Evolutionary conservation across 2,888 invertebrate genomes (phyloP).

Genomic region (Agrenia bidenticulata): DNA sequence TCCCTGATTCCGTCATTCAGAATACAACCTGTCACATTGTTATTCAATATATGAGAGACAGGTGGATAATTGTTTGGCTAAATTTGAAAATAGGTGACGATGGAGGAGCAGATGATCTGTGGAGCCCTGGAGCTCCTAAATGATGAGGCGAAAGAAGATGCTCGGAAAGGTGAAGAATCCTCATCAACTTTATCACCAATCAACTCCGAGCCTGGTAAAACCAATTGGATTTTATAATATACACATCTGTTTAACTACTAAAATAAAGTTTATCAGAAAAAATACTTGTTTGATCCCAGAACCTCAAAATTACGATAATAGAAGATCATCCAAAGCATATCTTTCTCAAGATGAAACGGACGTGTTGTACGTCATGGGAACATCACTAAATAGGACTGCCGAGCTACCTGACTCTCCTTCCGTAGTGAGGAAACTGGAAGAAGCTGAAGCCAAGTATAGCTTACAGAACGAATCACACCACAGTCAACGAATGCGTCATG

Average conservation of each 20-base stretch:
- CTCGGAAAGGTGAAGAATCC: constrained; percentile 66
- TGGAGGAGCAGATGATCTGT: constrained; percentile 94
- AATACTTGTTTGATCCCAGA: constrained; percentile 15
- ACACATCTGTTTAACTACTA: background rate
- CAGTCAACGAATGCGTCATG: constrained; percentile 13
- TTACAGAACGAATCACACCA: constrained; percentile 35
- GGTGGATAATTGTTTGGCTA: background rate
- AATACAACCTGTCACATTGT: too few relatives aligned
- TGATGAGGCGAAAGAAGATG: constrained; percentile 91
- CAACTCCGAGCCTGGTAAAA: constrained; percentile 53
- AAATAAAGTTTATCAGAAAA: background rate
- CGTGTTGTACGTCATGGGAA: constrained; percentile 51
- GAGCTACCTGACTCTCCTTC: constrained; percentile 50
- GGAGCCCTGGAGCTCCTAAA: constrained; percentile 88
- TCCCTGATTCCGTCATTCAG: too few relatives aligned
- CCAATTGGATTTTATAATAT: background rate
- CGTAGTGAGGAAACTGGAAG: constrained; percentile 42
- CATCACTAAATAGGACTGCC: constrained; percentile 44
- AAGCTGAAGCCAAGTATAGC: constrained; percentile 38
- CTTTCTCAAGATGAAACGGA: constrained; percentile 52
- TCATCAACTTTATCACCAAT: constrained; percentile 54
- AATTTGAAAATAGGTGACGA: constrained; percentile 68
- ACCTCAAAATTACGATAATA: constrained; percentile 23
- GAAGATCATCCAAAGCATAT: constrained; percentile 40
- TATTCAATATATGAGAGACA: constrained; percentile 1